phyloP scores from a whole-genome alignment of 2,888 invertebrate genomes.

The Agrotis exclamationis region DNA sequence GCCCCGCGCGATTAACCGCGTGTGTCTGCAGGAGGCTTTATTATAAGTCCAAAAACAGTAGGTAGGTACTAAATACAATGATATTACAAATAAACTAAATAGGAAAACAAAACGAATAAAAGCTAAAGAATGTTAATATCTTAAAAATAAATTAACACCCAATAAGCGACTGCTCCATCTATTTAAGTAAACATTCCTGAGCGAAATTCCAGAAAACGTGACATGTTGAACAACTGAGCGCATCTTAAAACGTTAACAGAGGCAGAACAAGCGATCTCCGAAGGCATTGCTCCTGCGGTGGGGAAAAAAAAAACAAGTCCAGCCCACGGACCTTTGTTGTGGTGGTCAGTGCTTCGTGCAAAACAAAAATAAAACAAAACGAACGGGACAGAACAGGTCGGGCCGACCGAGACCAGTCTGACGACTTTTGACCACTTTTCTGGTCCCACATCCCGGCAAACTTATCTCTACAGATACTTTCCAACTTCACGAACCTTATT shows the following conservation, averaged over 20 bases:
- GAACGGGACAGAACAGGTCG: slow-evolving; percentile 84
- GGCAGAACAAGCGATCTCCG: slow-evolving; percentile 64
- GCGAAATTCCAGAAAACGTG: slow-evolving; percentile 51
- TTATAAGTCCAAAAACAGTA: too few relatives aligned
- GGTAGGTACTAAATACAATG: too few relatives aligned
- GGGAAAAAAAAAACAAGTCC: slow-evolving; percentile 77
- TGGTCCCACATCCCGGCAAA: slow-evolving; percentile 73
- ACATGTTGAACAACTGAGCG: slow-evolving; percentile 46
- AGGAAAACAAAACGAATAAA: slow-evolving; percentile 14
- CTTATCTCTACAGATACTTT: slow-evolving; percentile 53
- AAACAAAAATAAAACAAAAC: slow-evolving; percentile 90
- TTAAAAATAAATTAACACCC: slow-evolving; percentile 19
- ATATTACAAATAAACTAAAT: too few relatives aligned
- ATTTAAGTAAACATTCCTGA: slow-evolving; percentile 45
- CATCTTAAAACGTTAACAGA: slow-evolving; percentile 63
- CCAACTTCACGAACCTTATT: slow-evolving; percentile 62
- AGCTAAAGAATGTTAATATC: slow-evolving; percentile 16
- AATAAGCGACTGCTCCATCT: slow-evolving; percentile 37
- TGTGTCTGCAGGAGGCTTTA: too few relatives aligned
- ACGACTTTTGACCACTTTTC: slow-evolving; percentile 83
- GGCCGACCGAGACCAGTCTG: slow-evolving; percentile 82
- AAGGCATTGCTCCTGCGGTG: slow-evolving; percentile 77
- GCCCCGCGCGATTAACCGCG: too few relatives aligned
- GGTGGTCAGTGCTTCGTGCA: slow-evolving; percentile 90
- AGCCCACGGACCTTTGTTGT: slow-evolving; percentile 88